Evolutionary conservation across 2,888 invertebrate genomes (phyloP), one percentile per base, ranked within the genome.

Genomic region (Tillus elongatus): DNA sequence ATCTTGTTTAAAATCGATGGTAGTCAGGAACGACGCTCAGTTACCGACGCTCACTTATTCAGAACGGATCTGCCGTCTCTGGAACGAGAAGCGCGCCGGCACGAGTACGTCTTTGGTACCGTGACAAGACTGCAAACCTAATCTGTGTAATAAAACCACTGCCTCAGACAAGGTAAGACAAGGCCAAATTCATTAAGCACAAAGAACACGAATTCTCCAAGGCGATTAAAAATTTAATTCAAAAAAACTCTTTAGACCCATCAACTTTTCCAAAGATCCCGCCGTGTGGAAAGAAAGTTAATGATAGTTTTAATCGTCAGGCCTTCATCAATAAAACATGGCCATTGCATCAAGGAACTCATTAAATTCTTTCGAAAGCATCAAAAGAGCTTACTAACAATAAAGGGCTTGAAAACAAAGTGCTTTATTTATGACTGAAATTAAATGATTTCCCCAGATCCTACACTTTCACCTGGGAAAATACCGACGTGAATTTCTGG

Each of bases 1-100:
- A 42, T 45, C 48, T 48, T 48, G 53, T 58, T 61, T 59, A 59
- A 60, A 61, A 61, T 60, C 60, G 59, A 61, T 60, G 61, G 46
- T 49, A 51, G 53, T 54, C 52, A 48, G 50, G 47, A 50, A 46
- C 51, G 50, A 46, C 54, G 54, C 52, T 60, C 59, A 61, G 61
- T 61, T 52, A 49, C 47, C 54, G 54, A 44, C 57, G 56, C 48
- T 48, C 50, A 45, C 43, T 44, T 50, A 49, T 37, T 44, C 39
- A 46, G 43, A 27, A 40, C 51, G 50, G 47, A 43, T 33, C 44
- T 35, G 39, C 30, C 33, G 33, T 26, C 43, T 35, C 30, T 41
- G 42, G n/a, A n/a, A 19, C 24, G 24, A 6, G 24, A 19, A 8
- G n/a, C 24, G 6, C 24, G 24, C n/a, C n/a, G 19, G n/a, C n/a